Conservation (phyloP, 2,888 invertebrate species). For the Tolmerus cingulatus region DNA sequence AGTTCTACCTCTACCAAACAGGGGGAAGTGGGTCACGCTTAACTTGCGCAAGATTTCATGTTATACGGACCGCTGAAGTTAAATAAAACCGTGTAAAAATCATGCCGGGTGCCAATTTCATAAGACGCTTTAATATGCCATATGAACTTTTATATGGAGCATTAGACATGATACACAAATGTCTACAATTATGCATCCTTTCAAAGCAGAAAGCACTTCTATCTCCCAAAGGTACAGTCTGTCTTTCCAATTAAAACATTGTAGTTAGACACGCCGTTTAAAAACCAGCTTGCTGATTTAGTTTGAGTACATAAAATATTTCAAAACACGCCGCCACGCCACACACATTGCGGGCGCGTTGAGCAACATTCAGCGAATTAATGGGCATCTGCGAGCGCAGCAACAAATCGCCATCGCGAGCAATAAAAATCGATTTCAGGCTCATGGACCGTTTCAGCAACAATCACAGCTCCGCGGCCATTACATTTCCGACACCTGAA, state of each 20-base stretch:
- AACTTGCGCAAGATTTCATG: no score
- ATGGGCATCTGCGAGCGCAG: neutral
- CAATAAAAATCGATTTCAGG: conserved; percentile 38
- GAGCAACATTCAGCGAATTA: neutral
- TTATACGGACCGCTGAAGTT: no score
- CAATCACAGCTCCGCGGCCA: conserved; percentile 12
- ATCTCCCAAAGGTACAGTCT: neutral
- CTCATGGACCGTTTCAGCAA: conserved; percentile 30
- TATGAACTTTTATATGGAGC: no score
- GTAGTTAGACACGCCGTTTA: neutral
- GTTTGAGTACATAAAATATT: conserved; percentile 1
- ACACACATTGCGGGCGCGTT: neutral
- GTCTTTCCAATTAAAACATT: neutral
- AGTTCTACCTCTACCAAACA: no score
- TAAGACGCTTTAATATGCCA: no score
- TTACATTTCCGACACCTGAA: conserved; percentile 20
- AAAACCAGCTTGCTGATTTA: neutral
- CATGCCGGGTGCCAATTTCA: no score
- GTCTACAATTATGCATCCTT: neutral
- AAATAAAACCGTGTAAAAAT: no score
- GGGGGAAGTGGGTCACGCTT: no score
- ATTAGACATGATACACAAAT: no score
- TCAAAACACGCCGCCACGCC: neutral
- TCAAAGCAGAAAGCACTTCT: neutral
- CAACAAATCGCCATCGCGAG: neutral